Conservation (phyloP, 2,888 invertebrate species). For the Apoderus coryli region DNA sequence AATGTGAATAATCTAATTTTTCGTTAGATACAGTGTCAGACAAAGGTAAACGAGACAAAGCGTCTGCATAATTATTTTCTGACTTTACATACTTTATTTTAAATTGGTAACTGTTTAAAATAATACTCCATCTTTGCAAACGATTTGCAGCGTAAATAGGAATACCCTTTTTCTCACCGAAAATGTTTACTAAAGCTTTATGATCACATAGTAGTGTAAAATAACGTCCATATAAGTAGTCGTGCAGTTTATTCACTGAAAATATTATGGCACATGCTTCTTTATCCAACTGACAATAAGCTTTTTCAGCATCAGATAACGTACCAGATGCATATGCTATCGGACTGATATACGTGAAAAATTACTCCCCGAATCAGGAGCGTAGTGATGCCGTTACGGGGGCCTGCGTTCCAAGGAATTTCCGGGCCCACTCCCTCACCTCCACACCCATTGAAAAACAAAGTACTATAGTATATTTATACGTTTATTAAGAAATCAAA, state of each 20-base stretch:
- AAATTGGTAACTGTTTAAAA: background rate
- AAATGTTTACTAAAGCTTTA: constrained; percentile 12
- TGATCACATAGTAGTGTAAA: constrained; percentile 14
- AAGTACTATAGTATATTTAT: too few relatives aligned
- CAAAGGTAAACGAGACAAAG: background rate
- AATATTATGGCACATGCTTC: constrained; percentile 23
- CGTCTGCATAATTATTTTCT: background rate
- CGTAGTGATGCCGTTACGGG: too few relatives aligned
- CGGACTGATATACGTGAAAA: constrained; percentile 14
- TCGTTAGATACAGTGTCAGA: background rate
- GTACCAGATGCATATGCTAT: constrained; percentile 25
- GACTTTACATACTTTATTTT: background rate
- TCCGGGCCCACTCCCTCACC: too few relatives aligned
- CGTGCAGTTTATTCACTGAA: constrained; percentile 11
- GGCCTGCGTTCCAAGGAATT: too few relatives aligned
- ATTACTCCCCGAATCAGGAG: too few relatives aligned
- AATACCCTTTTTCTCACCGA: constrained; percentile 9
- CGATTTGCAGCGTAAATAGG: constrained; percentile 4
- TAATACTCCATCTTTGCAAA: constrained; percentile 1
- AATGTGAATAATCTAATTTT: background rate
- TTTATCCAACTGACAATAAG: constrained; percentile 28
- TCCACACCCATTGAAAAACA: too few relatives aligned
- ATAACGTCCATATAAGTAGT: constrained; percentile 11
- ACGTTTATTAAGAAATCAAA: too few relatives aligned
- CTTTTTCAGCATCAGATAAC: constrained; percentile 21